Conservation (phyloP, 2,797 vertebrate genomes). For the Bovichtus variegatus region DNA sequence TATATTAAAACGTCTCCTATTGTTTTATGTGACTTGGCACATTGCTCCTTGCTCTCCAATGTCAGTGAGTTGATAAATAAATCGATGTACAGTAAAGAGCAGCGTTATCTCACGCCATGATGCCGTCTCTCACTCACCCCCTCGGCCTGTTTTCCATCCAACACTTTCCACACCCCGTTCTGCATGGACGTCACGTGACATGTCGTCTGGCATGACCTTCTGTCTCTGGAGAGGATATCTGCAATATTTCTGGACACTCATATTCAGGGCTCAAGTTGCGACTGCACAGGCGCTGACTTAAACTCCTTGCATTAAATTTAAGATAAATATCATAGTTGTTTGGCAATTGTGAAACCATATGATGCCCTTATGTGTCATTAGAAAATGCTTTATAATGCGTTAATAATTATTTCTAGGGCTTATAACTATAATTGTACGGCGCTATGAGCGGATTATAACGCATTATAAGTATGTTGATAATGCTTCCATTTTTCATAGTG, state of each 20-base stretch:
- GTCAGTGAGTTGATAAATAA: constrained; percentile 76
- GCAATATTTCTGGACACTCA: not conserved
- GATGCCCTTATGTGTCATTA: no score
- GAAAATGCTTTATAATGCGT: no score
- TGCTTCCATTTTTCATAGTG: no score
- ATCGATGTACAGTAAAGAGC: constrained; percentile 76
- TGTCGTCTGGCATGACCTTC: not conserved
- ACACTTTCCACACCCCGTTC: no score
- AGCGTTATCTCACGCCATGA: constrained; percentile 73
- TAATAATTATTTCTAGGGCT: no score
- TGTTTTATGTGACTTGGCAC: constrained; percentile 84
- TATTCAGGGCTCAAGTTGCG: not conserved
- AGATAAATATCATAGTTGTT: no score
- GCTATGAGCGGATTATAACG: no score
- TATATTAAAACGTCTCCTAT: constrained; percentile 83
- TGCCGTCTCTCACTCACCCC: constrained; percentile 19
- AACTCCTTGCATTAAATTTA: no score
- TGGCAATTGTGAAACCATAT: no score
- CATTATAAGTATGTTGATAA: no score
- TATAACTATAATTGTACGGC: no score
- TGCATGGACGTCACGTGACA: not conserved
- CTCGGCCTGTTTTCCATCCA: not conserved
- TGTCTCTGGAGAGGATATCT: not conserved
- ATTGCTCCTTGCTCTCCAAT: constrained; percentile 63
- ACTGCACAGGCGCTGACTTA: not conserved